A percentile compares a stretch with the other conserved stretches of the same genome.
Evolutionary conservation across 2,797 vertebrate species (phyloP).

Genomic region (Limnodromus scolopaceus): DNA sequence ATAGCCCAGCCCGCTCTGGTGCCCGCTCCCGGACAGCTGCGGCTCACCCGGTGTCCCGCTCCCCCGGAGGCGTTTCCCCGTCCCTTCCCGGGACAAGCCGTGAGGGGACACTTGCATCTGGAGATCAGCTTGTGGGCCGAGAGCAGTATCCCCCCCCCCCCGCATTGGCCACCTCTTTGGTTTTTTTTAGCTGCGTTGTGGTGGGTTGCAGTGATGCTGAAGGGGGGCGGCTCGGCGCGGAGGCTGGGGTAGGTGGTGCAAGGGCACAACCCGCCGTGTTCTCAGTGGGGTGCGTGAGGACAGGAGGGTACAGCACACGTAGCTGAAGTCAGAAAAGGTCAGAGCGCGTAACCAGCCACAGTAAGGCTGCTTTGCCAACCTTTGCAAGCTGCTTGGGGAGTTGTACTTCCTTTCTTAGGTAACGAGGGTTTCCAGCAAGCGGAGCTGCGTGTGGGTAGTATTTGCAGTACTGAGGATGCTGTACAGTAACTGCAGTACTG

Average conservation of each 20-base stretch:
- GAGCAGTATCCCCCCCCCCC: background rate
- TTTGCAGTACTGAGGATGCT: background rate
- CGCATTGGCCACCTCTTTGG: accelerated
- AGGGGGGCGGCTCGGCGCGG: background rate
- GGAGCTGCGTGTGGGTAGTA: background rate
- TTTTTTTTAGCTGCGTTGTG: accelerated
- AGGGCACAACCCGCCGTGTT: background rate
- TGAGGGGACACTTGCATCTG: background rate
- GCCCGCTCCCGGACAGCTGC: background rate
- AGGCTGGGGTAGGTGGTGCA: background rate
- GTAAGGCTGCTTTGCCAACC: background rate
- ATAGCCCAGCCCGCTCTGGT: background rate
- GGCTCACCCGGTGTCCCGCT: accelerated
- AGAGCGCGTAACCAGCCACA: accelerated
- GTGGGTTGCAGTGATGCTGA: background rate
- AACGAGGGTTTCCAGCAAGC: background rate
- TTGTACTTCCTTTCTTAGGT: no score
- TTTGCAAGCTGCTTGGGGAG: background rate
- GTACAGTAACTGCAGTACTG: background rate
- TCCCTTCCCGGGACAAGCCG: background rate
- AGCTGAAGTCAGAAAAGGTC: background rate
- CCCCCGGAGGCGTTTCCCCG: accelerated
- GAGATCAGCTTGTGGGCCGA: no score
- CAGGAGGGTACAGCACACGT: accelerated
- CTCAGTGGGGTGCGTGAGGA: background rate